Percentiles rank a stretch among this genome's conserved stretches.
Evolutionary conservation across 2,888 invertebrate genomes (phyloP).

Genomic region (Azorinus chamasolen): DNA sequence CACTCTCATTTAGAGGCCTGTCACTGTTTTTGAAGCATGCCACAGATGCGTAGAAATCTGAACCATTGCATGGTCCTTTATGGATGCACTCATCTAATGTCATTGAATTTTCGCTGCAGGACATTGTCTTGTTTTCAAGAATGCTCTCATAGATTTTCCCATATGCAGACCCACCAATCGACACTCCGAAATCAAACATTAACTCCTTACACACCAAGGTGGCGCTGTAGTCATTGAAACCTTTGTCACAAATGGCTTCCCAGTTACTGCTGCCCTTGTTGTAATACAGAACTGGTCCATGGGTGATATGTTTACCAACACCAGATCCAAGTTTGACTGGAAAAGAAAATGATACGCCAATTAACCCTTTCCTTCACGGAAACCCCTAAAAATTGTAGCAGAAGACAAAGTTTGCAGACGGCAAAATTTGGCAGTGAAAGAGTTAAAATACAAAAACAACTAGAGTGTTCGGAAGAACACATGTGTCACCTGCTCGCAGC

Average conservation of each 20-base stretch:
- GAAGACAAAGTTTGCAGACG: no score
- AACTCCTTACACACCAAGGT: constrained; percentile 73
- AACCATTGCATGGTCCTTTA: constrained; percentile 52
- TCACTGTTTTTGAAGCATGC: constrained; percentile 67
- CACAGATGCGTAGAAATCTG: constrained; percentile 76
- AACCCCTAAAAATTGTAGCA: no score
- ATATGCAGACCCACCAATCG: constrained; percentile 77
- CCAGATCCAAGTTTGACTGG: constrained; percentile 74
- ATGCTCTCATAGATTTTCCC: constrained; percentile 70
- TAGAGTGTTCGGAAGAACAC: no score
- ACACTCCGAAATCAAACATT: constrained; percentile 73
- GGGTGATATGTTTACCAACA: constrained; percentile 65
- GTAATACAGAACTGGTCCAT: constrained; percentile 77
- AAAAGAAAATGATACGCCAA: neutral
- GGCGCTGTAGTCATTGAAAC: constrained; percentile 77
- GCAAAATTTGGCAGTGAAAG: no score
- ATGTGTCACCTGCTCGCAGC: no score
- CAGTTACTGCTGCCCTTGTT: constrained; percentile 62
- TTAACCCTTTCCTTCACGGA: neutral
- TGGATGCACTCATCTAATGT: constrained; percentile 69
- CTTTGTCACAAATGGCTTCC: constrained; percentile 78
- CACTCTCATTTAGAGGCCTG: neutral
- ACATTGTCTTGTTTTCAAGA: constrained; percentile 67
- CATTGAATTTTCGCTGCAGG: constrained; percentile 61
- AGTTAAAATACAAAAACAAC: no score